These are phyloP conservation scores for Procambarus virginalis DNA, from an alignment of 1,140 invertebrate genomes.

Conservation along the genomic window DNA sequence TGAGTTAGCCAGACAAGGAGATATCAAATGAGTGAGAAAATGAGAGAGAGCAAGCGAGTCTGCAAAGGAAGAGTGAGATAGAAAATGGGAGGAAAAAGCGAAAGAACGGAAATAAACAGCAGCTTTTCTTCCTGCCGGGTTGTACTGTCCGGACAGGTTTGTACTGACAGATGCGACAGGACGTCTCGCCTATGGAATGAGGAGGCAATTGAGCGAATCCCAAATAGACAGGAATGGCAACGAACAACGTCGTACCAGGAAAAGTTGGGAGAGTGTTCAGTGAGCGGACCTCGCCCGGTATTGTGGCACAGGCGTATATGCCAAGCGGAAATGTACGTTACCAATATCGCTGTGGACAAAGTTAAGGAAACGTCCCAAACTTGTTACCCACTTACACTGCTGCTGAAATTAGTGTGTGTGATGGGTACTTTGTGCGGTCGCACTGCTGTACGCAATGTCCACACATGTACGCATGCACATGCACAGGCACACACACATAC, in stretches of 20 bases:
- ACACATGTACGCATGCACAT: neutral
- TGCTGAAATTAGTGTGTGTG: neutral
- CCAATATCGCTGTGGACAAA: neutral
- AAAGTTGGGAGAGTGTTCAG: neutral
- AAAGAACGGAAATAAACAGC: neutral
- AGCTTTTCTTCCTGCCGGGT: neutral
- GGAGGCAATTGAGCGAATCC: conserved; percentile 11
- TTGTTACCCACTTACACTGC: neutral
- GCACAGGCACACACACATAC: too few species aligned
- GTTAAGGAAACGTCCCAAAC: conserved; percentile 12
- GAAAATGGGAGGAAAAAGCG: neutral
- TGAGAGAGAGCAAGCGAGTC: neutral
- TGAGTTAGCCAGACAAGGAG: neutral
- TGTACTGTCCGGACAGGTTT: neutral
- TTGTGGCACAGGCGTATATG: neutral
- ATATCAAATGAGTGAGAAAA: neutral
- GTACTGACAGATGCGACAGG: neutral
- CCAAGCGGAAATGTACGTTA: neutral
- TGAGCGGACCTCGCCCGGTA: neutral
- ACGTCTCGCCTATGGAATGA: neutral
- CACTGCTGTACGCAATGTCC: too few species aligned
- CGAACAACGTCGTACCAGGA: neutral
- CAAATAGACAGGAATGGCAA: conserved; percentile 3
- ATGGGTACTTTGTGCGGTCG: neutral
- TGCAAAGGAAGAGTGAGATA: neutral